A percentile compares a stretch with the other conserved stretches of the same genome.
Conservation (phyloP, 2,797 vertebrate species). For the Artibeus lituratus region DNA sequence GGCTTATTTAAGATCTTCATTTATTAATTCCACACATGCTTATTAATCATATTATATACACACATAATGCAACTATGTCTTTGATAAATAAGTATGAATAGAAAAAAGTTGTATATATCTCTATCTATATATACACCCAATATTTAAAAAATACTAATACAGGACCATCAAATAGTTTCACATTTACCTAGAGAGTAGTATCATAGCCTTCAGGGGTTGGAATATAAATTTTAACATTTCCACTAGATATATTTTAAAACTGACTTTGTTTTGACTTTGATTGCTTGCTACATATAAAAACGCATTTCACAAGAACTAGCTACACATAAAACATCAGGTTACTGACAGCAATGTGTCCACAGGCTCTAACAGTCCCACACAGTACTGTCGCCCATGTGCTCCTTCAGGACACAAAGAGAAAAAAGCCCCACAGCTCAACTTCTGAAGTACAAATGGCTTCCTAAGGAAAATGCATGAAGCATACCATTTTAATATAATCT, state of each 20-base stretch:
- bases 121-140: background rate
- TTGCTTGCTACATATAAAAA: background rate
- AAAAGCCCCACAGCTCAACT: background rate
- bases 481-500: background rate
- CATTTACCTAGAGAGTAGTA: background rate
- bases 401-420: background rate
- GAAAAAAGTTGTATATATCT: background rate
- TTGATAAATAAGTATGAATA: slow-evolving; percentile 36
- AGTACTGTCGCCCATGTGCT: background rate
- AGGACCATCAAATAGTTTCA: slow-evolving; percentile 9
- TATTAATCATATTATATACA: background rate
- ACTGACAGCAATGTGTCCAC: background rate
- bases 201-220: background rate
- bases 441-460: background rate
- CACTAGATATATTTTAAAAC: slow-evolving; percentile 6
- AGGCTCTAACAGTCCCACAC: background rate
- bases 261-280: background rate
- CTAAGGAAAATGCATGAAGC: background rate
- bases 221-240: slow-evolving; percentile 34
- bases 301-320: slow-evolving; percentile 10
- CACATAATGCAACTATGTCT: background rate
- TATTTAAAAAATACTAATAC: background rate
- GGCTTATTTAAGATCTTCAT: slow-evolving; percentile 29
- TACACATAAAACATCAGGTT: background rate
- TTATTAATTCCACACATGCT: slow-evolving; percentile 16